Evolutionary conservation across 2,797 vertebrate genomes (phyloP).

Genomic region (Syndactyla subalaris): DNA sequence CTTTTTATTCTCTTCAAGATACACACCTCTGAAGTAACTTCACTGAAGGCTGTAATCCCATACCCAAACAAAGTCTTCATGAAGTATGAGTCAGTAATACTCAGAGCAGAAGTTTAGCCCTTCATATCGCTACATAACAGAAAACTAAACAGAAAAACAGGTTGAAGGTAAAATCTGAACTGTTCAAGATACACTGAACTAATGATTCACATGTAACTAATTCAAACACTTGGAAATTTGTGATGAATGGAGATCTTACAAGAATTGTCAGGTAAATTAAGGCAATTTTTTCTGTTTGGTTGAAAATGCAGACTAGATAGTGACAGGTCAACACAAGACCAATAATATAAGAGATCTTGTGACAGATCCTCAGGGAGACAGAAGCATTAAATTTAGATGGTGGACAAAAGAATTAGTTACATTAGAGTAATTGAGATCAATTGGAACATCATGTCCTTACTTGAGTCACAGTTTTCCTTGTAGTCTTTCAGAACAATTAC

Average conservation of each 20-base stretch:
- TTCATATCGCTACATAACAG: not conserved
- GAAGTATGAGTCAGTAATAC: not conserved
- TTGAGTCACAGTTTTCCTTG: conserved; percentile 46
- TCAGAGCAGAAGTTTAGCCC: not conserved
- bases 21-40: not conserved
- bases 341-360: not conserved
- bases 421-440: conserved; percentile 73
- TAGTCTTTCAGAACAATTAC: conserved; percentile 66
- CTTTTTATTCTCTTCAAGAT: not conserved
- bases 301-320: not conserved
- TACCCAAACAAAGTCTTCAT: not conserved
- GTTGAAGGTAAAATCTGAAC: not conserved
- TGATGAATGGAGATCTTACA: not conserved
- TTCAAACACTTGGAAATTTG: not conserved
- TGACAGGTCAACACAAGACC: conserved; percentile 39
- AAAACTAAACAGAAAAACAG: not conserved
- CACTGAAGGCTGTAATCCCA: not conserved
- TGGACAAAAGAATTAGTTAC: conserved; percentile 71
- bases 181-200: not conserved
- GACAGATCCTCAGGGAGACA: conserved; percentile 55
- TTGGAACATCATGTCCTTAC: conserved; percentile 40
- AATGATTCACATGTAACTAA: not conserved
- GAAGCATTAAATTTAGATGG: conserved; percentile 70
- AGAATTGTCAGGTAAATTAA: conserved; percentile 8
- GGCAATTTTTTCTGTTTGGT: conserved; percentile 38